phyloP scores from a whole-genome alignment of 2,797 vertebrate species.

The Spinibarbus caldwelli region DNA sequence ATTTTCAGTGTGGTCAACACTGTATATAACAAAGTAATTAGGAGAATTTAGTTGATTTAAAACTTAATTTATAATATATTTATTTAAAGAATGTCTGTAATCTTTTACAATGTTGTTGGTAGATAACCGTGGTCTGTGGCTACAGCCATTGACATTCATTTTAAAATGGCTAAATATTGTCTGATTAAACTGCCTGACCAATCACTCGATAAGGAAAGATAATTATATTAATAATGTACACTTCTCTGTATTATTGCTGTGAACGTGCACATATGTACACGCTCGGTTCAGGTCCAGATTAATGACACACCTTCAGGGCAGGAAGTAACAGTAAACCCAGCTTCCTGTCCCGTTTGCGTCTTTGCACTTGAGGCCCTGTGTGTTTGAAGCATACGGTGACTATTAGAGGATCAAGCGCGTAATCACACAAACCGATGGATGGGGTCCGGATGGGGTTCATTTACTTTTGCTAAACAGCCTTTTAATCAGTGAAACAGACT shows the following conservation, averaged over 20 bases:
- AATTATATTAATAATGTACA: not conserved
- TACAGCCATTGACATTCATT: not conserved
- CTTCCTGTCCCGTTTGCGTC: constrained; percentile 71
- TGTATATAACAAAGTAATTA: too few relatives aligned
- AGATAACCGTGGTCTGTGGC: not conserved
- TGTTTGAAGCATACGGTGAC: constrained; percentile 67
- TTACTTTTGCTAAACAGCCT: not conserved
- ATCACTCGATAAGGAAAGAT: not conserved
- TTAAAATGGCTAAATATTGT: not conserved
- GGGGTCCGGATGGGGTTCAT: constrained; percentile 31
- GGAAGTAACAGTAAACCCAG: constrained; percentile 60
- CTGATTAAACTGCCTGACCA: not conserved
- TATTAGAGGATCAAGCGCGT: constrained; percentile 64
- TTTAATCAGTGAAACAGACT: constrained; percentile 3
- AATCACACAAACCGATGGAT: constrained; percentile 56
- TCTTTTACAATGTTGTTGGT: not conserved
- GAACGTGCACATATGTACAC: not conserved
- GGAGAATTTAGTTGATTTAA: too few relatives aligned
- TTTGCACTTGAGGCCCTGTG: constrained; percentile 57
- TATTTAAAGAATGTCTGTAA: not conserved
- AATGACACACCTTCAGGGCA: constrained; percentile 72
- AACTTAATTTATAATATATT: not conserved
- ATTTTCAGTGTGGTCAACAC: too few relatives aligned
- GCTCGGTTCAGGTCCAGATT: constrained; percentile 53
- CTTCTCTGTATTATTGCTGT: not conserved